Evolutionary conservation across 1,140 invertebrate species (phyloP).

Genomic region (Teleopsis dalmanni): DNA sequence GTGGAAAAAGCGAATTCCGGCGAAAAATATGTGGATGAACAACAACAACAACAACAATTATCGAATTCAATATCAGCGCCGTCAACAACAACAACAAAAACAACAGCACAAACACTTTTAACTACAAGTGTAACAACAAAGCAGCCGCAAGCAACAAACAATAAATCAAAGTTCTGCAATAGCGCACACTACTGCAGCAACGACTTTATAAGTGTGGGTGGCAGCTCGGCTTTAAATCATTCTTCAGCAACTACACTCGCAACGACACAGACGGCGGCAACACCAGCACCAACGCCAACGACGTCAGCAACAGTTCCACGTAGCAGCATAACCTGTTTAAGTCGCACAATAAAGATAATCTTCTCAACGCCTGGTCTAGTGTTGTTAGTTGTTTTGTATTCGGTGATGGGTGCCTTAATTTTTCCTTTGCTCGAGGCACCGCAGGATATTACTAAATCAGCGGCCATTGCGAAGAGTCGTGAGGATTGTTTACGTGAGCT

Average conservation of each 20-base stretch:
- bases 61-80: too few species aligned
- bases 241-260: conserved; percentile 2
- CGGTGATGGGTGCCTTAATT: conserved; percentile 42
- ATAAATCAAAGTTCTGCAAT: too few species aligned
- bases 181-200: too few species aligned
- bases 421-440: conserved; percentile 43
- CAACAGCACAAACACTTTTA: conserved; percentile 1
- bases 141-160: not conserved
- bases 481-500: conserved; percentile 44
- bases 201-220: too few species aligned
- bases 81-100: conserved; percentile 14
- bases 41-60: conserved; percentile 7
- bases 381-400: conserved; percentile 37
- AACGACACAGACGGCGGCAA: conserved; percentile 10
- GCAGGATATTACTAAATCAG: conserved; percentile 38
- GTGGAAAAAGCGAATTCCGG: conserved; percentile 39
- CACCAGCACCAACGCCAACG: conserved; percentile 14
- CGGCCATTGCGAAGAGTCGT: conserved; percentile 37
- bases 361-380: conserved; percentile 41
- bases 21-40: conserved; percentile 12
- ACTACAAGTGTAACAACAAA: conserved; percentile 2
- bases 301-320: conserved; percentile 1
- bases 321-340: conserved; percentile 17
- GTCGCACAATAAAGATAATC: conserved; percentile 32
- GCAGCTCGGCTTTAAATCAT: too few species aligned